Evolutionary conservation across 2,888 invertebrate species (phyloP).

Genomic region (Cantharis rufa): DNA sequence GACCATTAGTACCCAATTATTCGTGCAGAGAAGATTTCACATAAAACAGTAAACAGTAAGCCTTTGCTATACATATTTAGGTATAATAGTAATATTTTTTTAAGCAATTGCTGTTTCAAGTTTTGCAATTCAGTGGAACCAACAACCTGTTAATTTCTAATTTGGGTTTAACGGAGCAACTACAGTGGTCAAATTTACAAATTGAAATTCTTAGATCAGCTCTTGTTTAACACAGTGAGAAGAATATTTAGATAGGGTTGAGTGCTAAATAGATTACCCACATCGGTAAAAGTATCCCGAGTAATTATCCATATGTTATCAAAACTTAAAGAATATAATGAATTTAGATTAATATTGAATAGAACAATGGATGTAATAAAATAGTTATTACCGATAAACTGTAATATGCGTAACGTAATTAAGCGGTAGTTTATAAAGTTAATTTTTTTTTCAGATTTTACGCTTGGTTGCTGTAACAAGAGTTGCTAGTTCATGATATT

Average conservation of each 20-base stretch:
- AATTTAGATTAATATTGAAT: background rate
- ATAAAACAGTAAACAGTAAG: no score
- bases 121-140: background rate
- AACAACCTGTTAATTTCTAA: background rate
- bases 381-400: background rate
- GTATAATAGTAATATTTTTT: background rate
- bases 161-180: background rate
- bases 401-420: slow-evolving; percentile 1
- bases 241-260: background rate
- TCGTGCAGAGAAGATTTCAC: no score
- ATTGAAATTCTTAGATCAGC: background rate
- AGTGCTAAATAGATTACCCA: background rate
- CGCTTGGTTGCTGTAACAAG: background rate
- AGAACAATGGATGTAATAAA: background rate
- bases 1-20: no score
- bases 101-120: background rate
- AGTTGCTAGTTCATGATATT: background rate
- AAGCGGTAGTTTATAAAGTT: background rate
- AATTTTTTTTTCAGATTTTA: background rate
- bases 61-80: no score
- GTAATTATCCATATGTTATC: background rate
- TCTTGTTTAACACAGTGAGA: background rate
- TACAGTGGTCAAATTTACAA: background rate
- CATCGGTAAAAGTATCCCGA: background rate
- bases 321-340: background rate